Evolutionary conservation across 2,113 vertebrate genomes (phyloP).

Genomic region (Rhegmatorhina hoffmannsi): DNA sequence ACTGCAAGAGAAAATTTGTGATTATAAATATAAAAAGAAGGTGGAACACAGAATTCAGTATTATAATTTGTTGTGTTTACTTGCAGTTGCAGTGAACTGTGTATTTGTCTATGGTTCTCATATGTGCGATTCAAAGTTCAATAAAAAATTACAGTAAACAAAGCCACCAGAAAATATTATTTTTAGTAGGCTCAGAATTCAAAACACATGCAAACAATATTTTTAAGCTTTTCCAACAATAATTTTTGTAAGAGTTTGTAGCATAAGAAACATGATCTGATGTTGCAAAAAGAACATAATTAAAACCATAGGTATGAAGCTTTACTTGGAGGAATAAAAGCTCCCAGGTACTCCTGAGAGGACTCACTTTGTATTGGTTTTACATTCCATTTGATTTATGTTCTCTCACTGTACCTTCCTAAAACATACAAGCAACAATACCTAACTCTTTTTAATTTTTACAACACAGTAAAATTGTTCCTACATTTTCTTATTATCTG

Average conservation of each 20-base stretch:
- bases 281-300: not conserved
- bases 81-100: not conserved
- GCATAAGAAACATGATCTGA: not conserved
- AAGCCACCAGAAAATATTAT: not conserved
- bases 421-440: slow-evolving; percentile 32
- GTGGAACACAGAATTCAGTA: not conserved
- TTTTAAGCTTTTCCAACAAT: not conserved
- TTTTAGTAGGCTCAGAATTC: not conserved
- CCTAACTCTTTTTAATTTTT: slow-evolving; percentile 68
- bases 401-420: not conserved
- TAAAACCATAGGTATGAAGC: not conserved
- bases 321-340: not conserved
- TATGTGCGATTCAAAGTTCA: not conserved
- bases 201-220: not conserved
- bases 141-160: not conserved
- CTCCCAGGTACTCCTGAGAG: not conserved
- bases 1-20: not conserved
- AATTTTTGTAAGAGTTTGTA: not conserved
- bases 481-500: slow-evolving; percentile 71
- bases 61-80: not conserved
- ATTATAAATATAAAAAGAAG: not conserved
- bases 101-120: not conserved
- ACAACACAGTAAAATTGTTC: slow-evolving; percentile 55
- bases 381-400: not conserved
- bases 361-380: not conserved